These are phyloP conservation scores for Coreius guichenoti DNA, from an alignment of 2,797 vertebrate genomes.

Conservation along the genomic window DNA sequence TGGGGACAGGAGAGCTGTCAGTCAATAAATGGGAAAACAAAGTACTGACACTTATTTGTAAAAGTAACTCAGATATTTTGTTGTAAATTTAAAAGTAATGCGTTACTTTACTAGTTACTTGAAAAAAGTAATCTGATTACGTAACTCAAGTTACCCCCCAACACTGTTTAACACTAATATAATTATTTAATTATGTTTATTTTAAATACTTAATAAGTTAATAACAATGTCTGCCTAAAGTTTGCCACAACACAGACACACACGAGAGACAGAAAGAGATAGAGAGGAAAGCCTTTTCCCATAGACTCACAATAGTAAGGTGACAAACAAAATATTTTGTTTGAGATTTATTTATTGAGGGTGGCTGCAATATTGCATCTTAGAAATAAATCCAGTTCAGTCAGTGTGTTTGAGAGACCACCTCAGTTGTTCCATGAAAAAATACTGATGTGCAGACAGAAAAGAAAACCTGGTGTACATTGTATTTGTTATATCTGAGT, in stretches of 20 bases:
- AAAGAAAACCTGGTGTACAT: conserved; percentile 34
- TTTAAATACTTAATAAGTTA: not conserved
- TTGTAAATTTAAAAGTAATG: too few relatives aligned
- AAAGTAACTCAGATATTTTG: too few relatives aligned
- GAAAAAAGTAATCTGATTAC: too few relatives aligned
- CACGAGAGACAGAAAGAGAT: not conserved
- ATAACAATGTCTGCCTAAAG: not conserved
- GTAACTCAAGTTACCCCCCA: too few relatives aligned
- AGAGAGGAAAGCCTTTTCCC: not conserved
- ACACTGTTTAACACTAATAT: not conserved
- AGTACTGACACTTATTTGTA: too few relatives aligned
- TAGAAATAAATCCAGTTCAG: conserved; percentile 83
- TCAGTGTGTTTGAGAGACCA: conserved; percentile 80
- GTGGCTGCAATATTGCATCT: conserved; percentile 82
- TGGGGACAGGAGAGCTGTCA: too few relatives aligned
- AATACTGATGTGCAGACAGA: conserved; percentile 71
- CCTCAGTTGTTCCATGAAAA: conserved; percentile 81
- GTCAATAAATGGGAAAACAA: too few relatives aligned
- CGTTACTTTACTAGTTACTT: too few relatives aligned
- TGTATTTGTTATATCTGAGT: conserved; percentile 66
- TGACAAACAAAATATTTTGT: conserved; percentile 5
- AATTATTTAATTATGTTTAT: too few relatives aligned
- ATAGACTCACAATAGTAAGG: not conserved
- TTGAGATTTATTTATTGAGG: conserved; percentile 73
- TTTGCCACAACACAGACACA: not conserved